phyloP scores from a whole-genome alignment of 2,888 invertebrate species.

The Caenorhabditis sinica region DNA sequence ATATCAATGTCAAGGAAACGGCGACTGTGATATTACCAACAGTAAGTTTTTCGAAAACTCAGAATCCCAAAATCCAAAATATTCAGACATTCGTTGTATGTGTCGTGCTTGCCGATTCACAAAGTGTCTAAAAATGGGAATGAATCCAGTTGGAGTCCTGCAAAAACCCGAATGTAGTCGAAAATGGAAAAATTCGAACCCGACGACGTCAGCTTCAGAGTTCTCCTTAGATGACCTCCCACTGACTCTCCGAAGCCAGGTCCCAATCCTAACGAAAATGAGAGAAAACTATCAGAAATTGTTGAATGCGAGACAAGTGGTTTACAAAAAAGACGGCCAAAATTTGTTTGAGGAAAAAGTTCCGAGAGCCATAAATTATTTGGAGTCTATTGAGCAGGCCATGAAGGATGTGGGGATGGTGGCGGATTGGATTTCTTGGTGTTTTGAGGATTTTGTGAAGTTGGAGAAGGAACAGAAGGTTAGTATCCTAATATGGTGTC shows the following conservation, averaged over 20 bases:
- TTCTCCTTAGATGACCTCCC: too few relatives aligned
- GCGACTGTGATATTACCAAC: slow-evolving; percentile 40
- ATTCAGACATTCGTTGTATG: slow-evolving; percentile 60
- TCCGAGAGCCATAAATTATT: slow-evolving; percentile 38
- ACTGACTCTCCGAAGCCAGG: too few relatives aligned
- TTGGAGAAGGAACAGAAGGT: slow-evolving; percentile 59
- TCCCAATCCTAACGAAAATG: slow-evolving; percentile 49
- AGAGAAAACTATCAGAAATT: slow-evolving; percentile 44
- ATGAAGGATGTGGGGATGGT: slow-evolving; percentile 38
- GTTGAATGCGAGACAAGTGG: slow-evolving; percentile 25
- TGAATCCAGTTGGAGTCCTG: slow-evolving; percentile 56
- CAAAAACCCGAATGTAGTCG: slow-evolving; percentile 20
- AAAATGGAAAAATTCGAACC: too few relatives aligned
- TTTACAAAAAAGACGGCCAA: slow-evolving; percentile 46
- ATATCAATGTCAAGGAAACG: slow-evolving; percentile 42
- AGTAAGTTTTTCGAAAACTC: slow-evolving; percentile 46
- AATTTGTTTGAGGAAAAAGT: slow-evolving; percentile 42
- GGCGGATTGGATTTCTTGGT: slow-evolving; percentile 59
- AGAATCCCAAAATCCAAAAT: not conserved
- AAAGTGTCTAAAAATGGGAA: slow-evolving; percentile 49
- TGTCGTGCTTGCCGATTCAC: slow-evolving; percentile 51
- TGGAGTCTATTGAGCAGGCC: slow-evolving; percentile 12
- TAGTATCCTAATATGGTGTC: too few relatives aligned
- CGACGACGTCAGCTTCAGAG: too few relatives aligned
- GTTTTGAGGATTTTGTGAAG: slow-evolving; percentile 56